Evolutionary conservation across 2,113 vertebrate genomes (phyloP), one percentile per base, ranked within the genome.

Genomic region (Seriola quinqueradiata): DNA sequence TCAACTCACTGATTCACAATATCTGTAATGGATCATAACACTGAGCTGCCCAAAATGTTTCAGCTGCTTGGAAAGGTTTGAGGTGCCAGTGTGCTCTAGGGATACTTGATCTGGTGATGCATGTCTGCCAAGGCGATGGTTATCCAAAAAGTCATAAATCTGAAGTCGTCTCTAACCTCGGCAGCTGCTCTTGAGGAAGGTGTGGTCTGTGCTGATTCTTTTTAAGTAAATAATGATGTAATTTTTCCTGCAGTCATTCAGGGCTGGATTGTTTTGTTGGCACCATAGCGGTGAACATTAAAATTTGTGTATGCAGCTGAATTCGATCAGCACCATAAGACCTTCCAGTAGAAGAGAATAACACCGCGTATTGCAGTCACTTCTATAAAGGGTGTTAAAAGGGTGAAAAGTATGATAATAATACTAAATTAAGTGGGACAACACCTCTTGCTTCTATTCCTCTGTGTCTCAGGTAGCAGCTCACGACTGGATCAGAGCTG

Each of bases 401-500:
- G 8, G 8, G 4, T 28, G 13, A 58, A 11, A 59, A 13, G 58
- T 5, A 38, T 10, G 2, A 10, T 6, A 36, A 28, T 6, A 2
- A 25, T 23, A 19, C 14, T 16, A 50, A 50, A 46, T 4, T 1
- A n/a, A 32, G 52, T 52, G 28, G 19, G 32, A 58, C 32, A 25
- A 44, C 9, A 19, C 44, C n/a, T 55, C 7, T 64, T 11, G 68
- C 40, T 34, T 76, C 28, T 11, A 0, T 16, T 70, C 19, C 52
- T 75, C 14, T 83, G 28, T 61, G 19, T 68, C 64, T 46, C 89
- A 98, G 97, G 92, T 95, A 28, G 90, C 96, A 4, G 79, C 89
- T 60, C 97, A 98, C 3, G 91, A 96, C 77, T 99, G 97, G 97
- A 95, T 97, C 74, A 92, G 88, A 86, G 95, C 96, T 5, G 96